Percentiles rank a stretch among this genome's conserved stretches.
phyloP scores from a whole-genome alignment of 1,140 invertebrate species.

The Lysiphlebus fabarum region DNA sequence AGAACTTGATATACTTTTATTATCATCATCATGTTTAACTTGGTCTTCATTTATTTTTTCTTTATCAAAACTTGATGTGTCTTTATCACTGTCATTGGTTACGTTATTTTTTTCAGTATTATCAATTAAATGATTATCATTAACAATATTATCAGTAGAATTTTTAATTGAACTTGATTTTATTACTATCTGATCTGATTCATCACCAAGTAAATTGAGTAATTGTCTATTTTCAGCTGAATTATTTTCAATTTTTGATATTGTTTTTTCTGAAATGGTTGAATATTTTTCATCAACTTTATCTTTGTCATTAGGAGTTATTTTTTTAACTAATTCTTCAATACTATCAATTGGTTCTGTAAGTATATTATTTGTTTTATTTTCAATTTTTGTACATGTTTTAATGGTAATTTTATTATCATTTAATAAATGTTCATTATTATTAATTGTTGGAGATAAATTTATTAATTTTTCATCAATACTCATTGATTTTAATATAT shows the following conservation, averaged over 20 bases:
- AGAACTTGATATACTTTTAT: too few relatives aligned
- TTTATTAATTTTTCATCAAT: neutral
- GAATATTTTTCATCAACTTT: neutral
- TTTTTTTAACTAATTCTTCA: neutral
- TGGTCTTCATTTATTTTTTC: too few relatives aligned
- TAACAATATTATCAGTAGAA: too few relatives aligned
- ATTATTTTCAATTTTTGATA: neutral
- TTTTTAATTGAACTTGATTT: too few relatives aligned
- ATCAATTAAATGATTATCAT: too few relatives aligned
- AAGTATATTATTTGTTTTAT: too few relatives aligned
- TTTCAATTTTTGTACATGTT: too few relatives aligned
- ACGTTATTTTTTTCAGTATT: too few relatives aligned
- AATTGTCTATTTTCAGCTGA: neutral
- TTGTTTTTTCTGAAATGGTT: neutral
- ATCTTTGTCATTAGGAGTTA: neutral
- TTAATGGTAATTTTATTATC: neutral
- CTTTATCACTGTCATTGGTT: too few relatives aligned
- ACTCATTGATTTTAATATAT: conserved; percentile 20
- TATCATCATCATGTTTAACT: too few relatives aligned
- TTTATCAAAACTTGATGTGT: too few relatives aligned
- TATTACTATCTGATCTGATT: neutral
- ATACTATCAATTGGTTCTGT: too few relatives aligned
- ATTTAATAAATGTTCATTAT: neutral
- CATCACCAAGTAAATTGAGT: neutral
- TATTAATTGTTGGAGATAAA: neutral